These are phyloP conservation scores for Loris lydekkerianus DNA, from an alignment of 2,797 vertebrate genomes.

Conservation along the genomic window DNA sequence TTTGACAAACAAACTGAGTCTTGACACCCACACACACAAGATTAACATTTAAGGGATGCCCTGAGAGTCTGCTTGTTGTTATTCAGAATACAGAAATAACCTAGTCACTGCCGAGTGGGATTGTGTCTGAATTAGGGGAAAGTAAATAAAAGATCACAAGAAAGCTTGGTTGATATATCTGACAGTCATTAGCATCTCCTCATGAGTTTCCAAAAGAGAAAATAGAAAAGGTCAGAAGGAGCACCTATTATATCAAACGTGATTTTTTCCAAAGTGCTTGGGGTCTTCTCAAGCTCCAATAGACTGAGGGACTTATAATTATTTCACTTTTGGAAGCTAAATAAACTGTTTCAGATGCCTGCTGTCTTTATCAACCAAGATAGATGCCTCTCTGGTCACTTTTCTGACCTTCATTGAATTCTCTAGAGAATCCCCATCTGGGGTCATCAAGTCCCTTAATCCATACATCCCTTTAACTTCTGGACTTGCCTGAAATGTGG, in stretches of 20 bases:
- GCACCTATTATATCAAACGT: neutral
- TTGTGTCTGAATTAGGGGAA: constrained; percentile 54
- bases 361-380: neutral
- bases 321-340: neutral
- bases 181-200: constrained; percentile 35
- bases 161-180: constrained; percentile 27
- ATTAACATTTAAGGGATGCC: neutral
- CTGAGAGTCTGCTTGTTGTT: neutral
- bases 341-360: neutral
- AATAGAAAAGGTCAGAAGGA: neutral
- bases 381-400: neutral
- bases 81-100: constrained; percentile 44
- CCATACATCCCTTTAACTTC: neutral
- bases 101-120: neutral
- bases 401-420: neutral
- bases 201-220: constrained; percentile 38
- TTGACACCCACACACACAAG: neutral
- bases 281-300: neutral
- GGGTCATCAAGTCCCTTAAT: neutral
- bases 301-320: neutral
- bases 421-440: neutral
- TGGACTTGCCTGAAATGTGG: neutral
- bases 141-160: constrained; percentile 62
- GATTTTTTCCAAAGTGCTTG: neutral
- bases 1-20: neutral